A percentile compares a stretch with the other conserved stretches of the same genome.
phyloP scores from a whole-genome alignment of 2,888 invertebrate species.

The Anaspis maculata region DNA sequence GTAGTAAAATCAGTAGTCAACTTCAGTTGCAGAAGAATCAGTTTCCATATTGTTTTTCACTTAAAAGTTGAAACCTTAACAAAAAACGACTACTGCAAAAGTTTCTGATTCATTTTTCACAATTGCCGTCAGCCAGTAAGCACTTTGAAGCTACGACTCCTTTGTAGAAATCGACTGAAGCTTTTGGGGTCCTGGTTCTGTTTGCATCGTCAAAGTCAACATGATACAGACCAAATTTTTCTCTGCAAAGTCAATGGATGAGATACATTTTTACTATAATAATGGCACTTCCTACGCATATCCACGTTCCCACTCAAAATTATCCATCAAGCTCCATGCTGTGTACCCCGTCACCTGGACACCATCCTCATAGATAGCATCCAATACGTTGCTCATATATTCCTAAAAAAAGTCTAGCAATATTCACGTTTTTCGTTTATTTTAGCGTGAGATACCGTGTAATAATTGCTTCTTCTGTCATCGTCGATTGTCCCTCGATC shows the following conservation, averaged over 20 bases:
- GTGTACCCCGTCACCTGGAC: conserved; percentile 22
- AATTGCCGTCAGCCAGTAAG: too few relatives aligned
- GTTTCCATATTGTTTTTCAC: too few relatives aligned
- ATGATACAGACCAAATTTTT: conserved; percentile 58
- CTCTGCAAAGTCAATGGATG: conserved; percentile 37
- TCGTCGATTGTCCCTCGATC: conserved; percentile 38
- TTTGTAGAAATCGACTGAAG: background rate
- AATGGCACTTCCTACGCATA: conserved; percentile 12
- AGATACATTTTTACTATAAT: background rate
- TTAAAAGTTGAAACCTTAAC: too few relatives aligned
- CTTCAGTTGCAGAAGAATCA: too few relatives aligned
- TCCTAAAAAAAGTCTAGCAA: conserved; percentile 13
- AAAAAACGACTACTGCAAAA: too few relatives aligned
- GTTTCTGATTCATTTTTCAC: too few relatives aligned
- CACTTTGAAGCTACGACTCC: too few relatives aligned
- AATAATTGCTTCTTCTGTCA: conserved; percentile 2
- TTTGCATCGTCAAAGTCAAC: conserved; percentile 55
- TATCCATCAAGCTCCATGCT: conserved; percentile 23
- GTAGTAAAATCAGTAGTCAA: too few relatives aligned
- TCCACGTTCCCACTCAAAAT: conserved; percentile 22
- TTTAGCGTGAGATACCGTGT: too few relatives aligned
- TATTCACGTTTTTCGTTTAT: too few relatives aligned
- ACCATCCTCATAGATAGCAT: conserved; percentile 17
- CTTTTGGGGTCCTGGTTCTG: conserved; percentile 45
- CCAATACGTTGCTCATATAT: conserved; percentile 17